Conservation (phyloP, 2,797 vertebrate species). For the Odontamblyopus rebecca region DNA sequence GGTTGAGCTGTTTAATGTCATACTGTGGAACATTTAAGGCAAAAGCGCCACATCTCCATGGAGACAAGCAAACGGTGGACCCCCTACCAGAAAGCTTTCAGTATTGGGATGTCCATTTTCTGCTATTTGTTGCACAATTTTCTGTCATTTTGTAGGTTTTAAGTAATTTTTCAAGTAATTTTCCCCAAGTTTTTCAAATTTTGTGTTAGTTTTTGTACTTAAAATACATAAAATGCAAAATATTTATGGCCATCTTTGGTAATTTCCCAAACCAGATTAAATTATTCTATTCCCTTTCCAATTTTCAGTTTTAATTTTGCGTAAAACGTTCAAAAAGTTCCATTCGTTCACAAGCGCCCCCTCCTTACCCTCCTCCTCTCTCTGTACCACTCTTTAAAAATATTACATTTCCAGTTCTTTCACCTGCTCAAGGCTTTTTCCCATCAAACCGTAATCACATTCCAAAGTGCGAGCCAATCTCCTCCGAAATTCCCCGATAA, state of each 20-base stretch:
- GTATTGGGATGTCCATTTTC: too few relatives aligned
- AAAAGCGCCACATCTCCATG: neutral
- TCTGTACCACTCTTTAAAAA: slow-evolving; percentile 3
- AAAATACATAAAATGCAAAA: neutral
- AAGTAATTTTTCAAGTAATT: too few relatives aligned
- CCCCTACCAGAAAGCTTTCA: too few relatives aligned
- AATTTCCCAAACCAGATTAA: too few relatives aligned
- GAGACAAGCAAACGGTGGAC: neutral
- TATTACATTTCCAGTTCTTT: neutral
- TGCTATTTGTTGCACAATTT: too few relatives aligned
- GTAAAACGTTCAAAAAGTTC: neutral
- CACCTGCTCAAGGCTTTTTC: slow-evolving; percentile 10
- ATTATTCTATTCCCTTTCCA: too few relatives aligned
- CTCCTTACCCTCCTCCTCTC: neutral
- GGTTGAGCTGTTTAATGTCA: too few relatives aligned
- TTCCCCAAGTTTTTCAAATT: too few relatives aligned
- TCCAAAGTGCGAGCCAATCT: slow-evolving; percentile 15
- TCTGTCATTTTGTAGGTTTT: too few relatives aligned
- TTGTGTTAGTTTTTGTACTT: too few relatives aligned
- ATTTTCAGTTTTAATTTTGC: too few relatives aligned
- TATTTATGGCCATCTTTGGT: neutral
- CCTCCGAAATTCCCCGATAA: slow-evolving; percentile 7
- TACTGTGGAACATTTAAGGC: too few relatives aligned
- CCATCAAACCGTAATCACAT: slow-evolving; percentile 5
- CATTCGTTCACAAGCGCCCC: neutral